Conservation (phyloP, 2,113 vertebrate species). For the Eretmochelys imbricata region DNA sequence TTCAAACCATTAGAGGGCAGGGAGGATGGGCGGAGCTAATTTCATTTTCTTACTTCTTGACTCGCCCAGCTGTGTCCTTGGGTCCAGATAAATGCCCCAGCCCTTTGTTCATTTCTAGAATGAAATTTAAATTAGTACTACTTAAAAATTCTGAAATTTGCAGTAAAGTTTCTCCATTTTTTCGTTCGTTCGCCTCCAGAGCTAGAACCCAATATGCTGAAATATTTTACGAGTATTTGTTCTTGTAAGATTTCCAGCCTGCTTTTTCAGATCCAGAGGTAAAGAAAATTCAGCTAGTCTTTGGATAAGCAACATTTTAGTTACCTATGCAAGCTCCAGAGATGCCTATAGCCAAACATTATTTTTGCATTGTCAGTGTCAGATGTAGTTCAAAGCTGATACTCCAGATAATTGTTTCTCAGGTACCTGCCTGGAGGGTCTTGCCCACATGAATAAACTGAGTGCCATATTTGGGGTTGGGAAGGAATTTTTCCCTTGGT, state of each 20-base stretch:
- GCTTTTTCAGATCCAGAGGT: constrained; percentile 49
- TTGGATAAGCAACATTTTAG: constrained; percentile 61
- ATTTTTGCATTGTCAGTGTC: constrained; percentile 54
- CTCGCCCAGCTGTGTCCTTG: constrained; percentile 31
- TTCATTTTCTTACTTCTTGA: constrained; percentile 28
- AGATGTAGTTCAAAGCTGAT: constrained; percentile 47
- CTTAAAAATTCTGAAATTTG: constrained; percentile 47
- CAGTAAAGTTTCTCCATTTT: constrained; percentile 22
- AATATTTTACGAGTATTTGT: constrained; percentile 51
- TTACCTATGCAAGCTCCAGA: constrained; percentile 46
- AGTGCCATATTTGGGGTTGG: too few species aligned
- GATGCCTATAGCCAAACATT: background rate
- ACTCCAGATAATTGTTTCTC: too few species aligned
- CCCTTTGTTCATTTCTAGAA: constrained; percentile 59
- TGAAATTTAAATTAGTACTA: constrained; percentile 49
- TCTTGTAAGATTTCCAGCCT: constrained; percentile 61
- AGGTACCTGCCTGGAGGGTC: too few species aligned
- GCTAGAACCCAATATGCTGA: constrained; percentile 39
- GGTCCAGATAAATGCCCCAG: constrained; percentile 4
- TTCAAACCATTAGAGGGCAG: constrained; percentile 20
- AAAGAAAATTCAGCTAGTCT: constrained; percentile 57
- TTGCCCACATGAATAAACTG: too few species aligned
- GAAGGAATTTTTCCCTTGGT: too few species aligned
- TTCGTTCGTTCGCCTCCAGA: constrained; percentile 47
- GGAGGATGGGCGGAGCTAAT: constrained; percentile 24